Conservation (phyloP, 2,888 invertebrate genomes). For the Papilio elwesi region DNA sequence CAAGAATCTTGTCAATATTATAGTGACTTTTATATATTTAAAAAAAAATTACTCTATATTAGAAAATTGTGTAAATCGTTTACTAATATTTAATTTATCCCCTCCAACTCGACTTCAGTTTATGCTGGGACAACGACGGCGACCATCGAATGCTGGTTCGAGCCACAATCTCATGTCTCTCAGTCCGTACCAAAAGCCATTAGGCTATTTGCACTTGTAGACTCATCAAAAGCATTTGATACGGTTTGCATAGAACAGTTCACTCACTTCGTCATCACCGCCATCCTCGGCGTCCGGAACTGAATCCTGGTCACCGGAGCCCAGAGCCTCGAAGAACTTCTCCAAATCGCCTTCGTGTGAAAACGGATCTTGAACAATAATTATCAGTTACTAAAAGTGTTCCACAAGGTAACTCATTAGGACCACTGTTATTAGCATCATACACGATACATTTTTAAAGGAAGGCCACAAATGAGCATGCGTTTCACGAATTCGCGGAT, state of each 20-base stretch:
- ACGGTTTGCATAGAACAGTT: neutral
- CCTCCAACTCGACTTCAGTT: no score
- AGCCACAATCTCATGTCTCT: no score
- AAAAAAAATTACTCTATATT: no score
- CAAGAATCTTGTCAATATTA: no score
- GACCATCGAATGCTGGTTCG: no score
- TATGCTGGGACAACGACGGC: no score
- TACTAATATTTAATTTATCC: no score
- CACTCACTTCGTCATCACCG: slow-evolving; percentile 87
- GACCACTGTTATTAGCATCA: neutral
- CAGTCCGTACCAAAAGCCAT: neutral
- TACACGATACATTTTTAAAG: neutral
- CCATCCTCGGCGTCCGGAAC: slow-evolving; percentile 89
- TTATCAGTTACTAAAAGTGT: neutral
- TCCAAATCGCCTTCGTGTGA: slow-evolving; percentile 86
- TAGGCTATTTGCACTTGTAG: neutral
- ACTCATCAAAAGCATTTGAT: neutral
- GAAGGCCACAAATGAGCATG: no score
- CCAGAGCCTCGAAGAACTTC: slow-evolving; percentile 91
- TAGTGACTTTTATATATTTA: no score
- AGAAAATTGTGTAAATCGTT: no score
- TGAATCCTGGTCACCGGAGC: slow-evolving; percentile 88
- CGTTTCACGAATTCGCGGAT: no score
- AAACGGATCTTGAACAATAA: slow-evolving; percentile 79
- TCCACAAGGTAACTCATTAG: neutral